Percentiles rank a stretch among this genome's conserved stretches.
These are phyloP conservation scores for Neolamprologus variostigma DNA, from an alignment of 2,113 vertebrate species.

Conservation along the genomic window DNA sequence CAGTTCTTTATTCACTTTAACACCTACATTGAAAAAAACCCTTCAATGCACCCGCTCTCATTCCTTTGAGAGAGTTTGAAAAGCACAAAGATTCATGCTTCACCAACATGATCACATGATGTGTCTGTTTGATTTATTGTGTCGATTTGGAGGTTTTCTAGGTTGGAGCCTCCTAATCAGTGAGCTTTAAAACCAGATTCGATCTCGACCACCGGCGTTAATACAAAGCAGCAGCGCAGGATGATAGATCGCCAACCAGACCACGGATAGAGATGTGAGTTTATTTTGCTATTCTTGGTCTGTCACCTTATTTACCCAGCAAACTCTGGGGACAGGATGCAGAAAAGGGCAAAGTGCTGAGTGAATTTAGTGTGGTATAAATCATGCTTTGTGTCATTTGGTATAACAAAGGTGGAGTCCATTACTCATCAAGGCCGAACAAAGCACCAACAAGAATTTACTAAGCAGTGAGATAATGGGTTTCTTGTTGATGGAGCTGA, in stretches of 20 bases:
- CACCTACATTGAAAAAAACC: neutral
- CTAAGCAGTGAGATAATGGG: conserved; percentile 24
- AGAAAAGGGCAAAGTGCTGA: conserved; percentile 32
- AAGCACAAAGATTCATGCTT: neutral
- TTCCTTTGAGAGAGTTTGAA: neutral
- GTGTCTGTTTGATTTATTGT: neutral
- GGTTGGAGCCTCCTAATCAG: neutral
- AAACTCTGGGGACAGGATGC: conserved; percentile 4
- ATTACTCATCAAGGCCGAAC: conserved; percentile 46
- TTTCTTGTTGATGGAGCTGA: conserved; percentile 22
- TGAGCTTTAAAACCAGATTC: neutral
- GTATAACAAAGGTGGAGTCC: conserved; percentile 28
- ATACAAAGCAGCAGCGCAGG: neutral
- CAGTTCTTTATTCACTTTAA: neutral
- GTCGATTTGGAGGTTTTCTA: neutral
- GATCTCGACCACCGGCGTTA: neutral
- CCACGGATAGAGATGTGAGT: neutral
- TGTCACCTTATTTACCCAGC: conserved; percentile 8
- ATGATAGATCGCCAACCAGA: neutral
- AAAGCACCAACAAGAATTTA: conserved; percentile 24
- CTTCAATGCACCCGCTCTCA: neutral
- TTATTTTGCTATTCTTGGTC: neutral
- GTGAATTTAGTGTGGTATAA: conserved; percentile 38
- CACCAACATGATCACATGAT: neutral
- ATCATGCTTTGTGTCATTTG: conserved; percentile 40